A percentile compares a stretch with the other conserved stretches of the same genome.
Conservation (phyloP, 1,140 invertebrate genomes). For the Panulirus ornatus region DNA sequence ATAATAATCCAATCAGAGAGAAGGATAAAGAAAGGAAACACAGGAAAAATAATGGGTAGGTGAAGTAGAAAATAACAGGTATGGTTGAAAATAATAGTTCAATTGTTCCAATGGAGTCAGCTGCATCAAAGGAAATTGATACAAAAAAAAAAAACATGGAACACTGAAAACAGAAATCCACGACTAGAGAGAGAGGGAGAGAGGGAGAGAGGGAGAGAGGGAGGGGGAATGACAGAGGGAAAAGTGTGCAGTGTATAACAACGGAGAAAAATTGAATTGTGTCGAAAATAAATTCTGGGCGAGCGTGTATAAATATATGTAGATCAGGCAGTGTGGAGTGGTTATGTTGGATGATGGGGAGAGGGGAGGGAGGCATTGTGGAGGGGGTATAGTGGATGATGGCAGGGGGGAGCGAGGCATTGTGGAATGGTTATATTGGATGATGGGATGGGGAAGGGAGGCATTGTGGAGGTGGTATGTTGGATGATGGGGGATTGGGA, state of each 20-base stretch:
- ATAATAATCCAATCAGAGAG: constrained; percentile 65
- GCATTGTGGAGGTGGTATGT: not conserved
- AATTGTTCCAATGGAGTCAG: constrained; percentile 67
- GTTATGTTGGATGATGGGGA: constrained; percentile 16
- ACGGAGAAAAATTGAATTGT: constrained; percentile 59
- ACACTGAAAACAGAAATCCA: constrained; percentile 61
- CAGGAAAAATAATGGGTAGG: constrained; percentile 51
- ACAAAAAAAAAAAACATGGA: constrained; percentile 58
- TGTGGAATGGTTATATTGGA: not conserved
- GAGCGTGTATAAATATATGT: constrained; percentile 63
- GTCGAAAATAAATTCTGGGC: constrained; percentile 50
- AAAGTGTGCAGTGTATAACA: constrained; percentile 28
- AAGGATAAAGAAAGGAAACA: constrained; percentile 56
- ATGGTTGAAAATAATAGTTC: constrained; percentile 63
- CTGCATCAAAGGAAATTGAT: constrained; percentile 69
- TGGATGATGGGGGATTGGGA: not conserved
- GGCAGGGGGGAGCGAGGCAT: not conserved
- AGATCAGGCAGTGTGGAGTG: constrained; percentile 35
- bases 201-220: not conserved
- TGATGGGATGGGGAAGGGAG: not conserved
- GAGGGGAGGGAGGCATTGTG: not conserved
- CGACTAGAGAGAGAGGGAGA: constrained; percentile 33
- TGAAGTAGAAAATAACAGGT: constrained; percentile 59
- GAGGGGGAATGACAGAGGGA: constrained; percentile 19
- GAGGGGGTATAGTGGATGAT: no score